phyloP scores from a whole-genome alignment of 2,888 invertebrate genomes.

The Nomada hirtipes region DNA sequence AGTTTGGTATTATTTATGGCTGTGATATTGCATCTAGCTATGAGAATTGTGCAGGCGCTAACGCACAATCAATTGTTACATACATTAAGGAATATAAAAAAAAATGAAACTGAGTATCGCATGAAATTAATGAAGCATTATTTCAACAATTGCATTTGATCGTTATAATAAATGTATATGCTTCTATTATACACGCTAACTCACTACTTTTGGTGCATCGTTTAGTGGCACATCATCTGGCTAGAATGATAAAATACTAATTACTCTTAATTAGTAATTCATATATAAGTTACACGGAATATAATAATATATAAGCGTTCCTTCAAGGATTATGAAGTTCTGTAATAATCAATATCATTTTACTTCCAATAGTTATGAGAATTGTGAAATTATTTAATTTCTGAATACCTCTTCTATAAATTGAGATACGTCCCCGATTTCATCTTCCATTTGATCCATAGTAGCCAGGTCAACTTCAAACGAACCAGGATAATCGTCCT shows the following conservation, averaged over 20 bases:
- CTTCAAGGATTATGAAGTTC: background rate
- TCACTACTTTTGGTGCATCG: conserved; percentile 42
- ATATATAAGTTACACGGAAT: background rate
- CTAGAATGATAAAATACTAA: conserved; percentile 42
- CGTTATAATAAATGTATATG: background rate
- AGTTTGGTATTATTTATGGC: background rate
- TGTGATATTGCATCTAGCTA: background rate
- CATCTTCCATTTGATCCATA: conserved; percentile 87
- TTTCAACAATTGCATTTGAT: background rate
- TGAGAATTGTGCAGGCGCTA: too few species aligned
- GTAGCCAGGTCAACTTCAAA: conserved; percentile 90
- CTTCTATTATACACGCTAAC: conserved; percentile 23
- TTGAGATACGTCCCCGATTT: conserved; percentile 85
- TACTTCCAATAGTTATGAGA: background rate
- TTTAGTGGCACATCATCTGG: conserved; percentile 3
- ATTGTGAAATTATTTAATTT: background rate
- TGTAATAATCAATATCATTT: background rate
- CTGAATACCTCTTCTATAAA: conserved; percentile 84
- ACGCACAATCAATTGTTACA: too few species aligned
- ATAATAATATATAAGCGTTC: background rate
- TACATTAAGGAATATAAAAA: background rate
- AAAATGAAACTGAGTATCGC: background rate
- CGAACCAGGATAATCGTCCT: conserved; percentile 87
- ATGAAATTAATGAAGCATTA: background rate
- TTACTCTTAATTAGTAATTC: conserved; percentile 14